Conservation (phyloP, 2,113 vertebrate species). For the Hipposideros armiger region DNA sequence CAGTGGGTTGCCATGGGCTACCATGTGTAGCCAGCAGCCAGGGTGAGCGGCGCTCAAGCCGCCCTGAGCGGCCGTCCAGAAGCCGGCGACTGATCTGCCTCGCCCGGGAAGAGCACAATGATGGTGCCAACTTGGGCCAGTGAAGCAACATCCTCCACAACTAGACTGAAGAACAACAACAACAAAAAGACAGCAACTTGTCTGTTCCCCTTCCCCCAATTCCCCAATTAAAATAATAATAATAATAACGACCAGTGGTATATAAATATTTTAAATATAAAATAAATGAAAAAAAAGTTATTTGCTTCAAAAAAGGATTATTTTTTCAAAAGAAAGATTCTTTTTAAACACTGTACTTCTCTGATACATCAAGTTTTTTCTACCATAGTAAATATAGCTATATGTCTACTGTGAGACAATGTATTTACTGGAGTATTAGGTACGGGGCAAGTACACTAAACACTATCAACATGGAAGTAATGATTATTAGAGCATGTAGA, state of each 20-base stretch:
- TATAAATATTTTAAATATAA: conserved; percentile 40
- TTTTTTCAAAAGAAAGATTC: conserved; percentile 27
- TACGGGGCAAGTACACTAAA: neutral
- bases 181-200: too few relatives aligned
- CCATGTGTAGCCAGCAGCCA: too few relatives aligned
- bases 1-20: too few relatives aligned
- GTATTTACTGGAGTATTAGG: neutral
- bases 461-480: neutral
- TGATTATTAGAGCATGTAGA: neutral
- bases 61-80: too few relatives aligned
- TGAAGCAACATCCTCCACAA: too few relatives aligned
- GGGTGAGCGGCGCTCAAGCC: too few relatives aligned
- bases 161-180: too few relatives aligned
- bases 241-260: neutral
- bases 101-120: too few relatives aligned
- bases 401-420: neutral
- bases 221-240: too few relatives aligned
- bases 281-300: conserved; percentile 17
- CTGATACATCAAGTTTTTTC: neutral
- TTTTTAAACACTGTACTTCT: conserved; percentile 2
- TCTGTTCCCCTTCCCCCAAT: too few relatives aligned
- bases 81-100: too few relatives aligned
- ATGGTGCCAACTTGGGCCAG: too few relatives aligned
- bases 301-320: neutral
- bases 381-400: neutral